Evolutionary conservation across 2,888 invertebrate species (phyloP), one percentile per base, ranked within the genome.

Genomic region (Hanleya hanleyi): DNA sequence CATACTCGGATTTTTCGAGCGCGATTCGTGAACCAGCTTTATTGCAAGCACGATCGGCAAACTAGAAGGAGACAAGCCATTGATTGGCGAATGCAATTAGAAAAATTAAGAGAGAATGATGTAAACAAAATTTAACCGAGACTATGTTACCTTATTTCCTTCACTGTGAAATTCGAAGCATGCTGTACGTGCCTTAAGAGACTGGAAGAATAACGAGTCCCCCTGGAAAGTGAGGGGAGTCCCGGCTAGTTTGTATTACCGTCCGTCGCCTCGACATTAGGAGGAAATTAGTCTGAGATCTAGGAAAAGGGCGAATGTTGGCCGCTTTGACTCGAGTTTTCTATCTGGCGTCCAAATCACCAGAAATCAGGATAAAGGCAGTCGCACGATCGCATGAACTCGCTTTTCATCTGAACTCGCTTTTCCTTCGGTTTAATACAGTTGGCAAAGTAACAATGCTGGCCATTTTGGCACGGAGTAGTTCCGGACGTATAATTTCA

Each of bases 21-120:
- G 57, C 26, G 29, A 29, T 57, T 29, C 22, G 29, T 22, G 57
- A 57, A 57, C 57, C 29, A 15, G 26, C 57, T 57, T 57, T 57
- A 57, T 32, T 29, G 57, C 22, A 29, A 32, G 26, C 57, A 57
- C 57, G 57, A 57, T 57, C 57, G 57, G 29, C 57, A 57, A 57
- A 57, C 57, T 22, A 29, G 57, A 57, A 32, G 57, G 57, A 57
- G 57, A 57, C 57, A 57, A 57, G 57, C 57, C 57, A 57, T 57
- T 57, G 57, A 57, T 57, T 57, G 57, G 18, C 26, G 57, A 22
- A 57, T 57, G 57, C 57, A 57, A 57, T 57, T 57, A 57, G 57
- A 57, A 57, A 57, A 57, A 57, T 57, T 57, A 57, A 57, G 57
- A 26, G 57, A 57, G 57, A 57, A 57, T 57, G 57, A 32, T 57